These are phyloP conservation scores for Nomada lathburiana DNA, from an alignment of 2,888 invertebrate genomes.

Conservation along the genomic window DNA sequence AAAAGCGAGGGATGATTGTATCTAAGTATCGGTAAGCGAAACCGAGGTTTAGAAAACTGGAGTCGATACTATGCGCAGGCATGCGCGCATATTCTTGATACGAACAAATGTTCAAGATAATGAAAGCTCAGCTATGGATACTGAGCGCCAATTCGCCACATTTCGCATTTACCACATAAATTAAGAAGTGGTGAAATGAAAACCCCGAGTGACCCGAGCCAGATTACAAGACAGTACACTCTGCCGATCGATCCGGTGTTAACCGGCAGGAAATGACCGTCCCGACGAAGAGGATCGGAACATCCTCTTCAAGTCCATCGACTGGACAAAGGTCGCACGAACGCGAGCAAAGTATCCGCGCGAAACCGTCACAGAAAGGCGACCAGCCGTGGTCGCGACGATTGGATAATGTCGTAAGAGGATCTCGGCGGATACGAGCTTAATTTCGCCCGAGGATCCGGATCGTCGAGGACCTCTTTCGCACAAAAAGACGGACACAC, in stretches of 20 bases:
- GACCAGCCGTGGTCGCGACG: constrained; percentile 1
- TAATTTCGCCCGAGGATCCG: constrained; percentile 70
- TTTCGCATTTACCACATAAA: no score
- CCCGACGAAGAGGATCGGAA: neutral
- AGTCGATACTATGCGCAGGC: no score
- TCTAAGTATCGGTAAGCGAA: no score
- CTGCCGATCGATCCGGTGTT: neutral
- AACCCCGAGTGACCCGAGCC: no score
- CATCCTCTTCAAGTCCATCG: neutral
- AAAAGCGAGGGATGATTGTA: no score
- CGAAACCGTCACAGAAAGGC: constrained; percentile 8
- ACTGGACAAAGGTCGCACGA: constrained; percentile 20
- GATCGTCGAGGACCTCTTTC: constrained; percentile 26
- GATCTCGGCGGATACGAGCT: constrained; percentile 76
- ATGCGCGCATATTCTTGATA: no score
- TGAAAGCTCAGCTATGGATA: no score
- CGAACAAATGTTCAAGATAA: no score
- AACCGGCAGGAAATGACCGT: neutral
- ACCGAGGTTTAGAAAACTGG: no score
- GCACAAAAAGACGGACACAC: constrained; percentile 42
- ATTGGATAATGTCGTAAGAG: constrained; percentile 77
- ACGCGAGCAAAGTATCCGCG: constrained; percentile 17
- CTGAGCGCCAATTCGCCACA: no score
- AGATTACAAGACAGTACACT: no score
- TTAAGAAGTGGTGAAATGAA: no score